A percentile compares a stretch with the other conserved stretches of the same genome.
Conservation (phyloP, 2,797 vertebrate species). For the Eptatretus atami region DNA sequence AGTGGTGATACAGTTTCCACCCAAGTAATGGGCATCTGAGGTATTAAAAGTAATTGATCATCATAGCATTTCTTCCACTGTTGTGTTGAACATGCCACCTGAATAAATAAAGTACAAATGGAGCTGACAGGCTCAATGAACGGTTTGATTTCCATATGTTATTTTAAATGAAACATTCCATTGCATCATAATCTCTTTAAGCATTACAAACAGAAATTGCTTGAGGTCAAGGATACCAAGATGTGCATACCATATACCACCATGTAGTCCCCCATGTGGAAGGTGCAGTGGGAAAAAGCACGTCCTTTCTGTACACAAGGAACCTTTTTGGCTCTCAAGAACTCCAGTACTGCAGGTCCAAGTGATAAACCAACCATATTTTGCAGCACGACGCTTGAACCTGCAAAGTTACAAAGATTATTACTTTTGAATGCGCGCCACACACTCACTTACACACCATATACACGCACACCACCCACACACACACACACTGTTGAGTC, state of each 20-base stretch:
- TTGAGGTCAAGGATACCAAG: no score
- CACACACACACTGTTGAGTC: background rate
- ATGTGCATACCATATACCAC: slow-evolving; percentile 42
- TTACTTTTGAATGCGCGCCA: no score
- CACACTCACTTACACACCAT: no score
- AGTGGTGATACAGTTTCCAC: slow-evolving; percentile 13
- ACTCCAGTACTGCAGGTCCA: slow-evolving; percentile 47
- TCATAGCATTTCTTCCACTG: slow-evolving; percentile 61
- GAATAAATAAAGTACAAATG: slow-evolving; percentile 5
- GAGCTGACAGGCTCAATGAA: no score
- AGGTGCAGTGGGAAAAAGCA: slow-evolving; percentile 55
- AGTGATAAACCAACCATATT: slow-evolving; percentile 45
- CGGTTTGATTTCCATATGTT: no score
- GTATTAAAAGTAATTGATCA: slow-evolving; percentile 57
- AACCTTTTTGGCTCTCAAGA: slow-evolving; percentile 20
- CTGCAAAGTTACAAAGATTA: background rate
- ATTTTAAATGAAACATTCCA: no score
- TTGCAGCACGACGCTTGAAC: slow-evolving; percentile 52
- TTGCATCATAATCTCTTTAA: no score
- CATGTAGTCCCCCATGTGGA: slow-evolving; percentile 65
- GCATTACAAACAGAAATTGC: no score
- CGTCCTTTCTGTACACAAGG: slow-evolving; percentile 41
- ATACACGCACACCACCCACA: no score
- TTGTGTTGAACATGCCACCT: slow-evolving; percentile 78
- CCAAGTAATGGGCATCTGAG: slow-evolving; percentile 71